phyloP scores from a whole-genome alignment of 64 coral and sea anemone species.

The Actinia equina region DNA sequence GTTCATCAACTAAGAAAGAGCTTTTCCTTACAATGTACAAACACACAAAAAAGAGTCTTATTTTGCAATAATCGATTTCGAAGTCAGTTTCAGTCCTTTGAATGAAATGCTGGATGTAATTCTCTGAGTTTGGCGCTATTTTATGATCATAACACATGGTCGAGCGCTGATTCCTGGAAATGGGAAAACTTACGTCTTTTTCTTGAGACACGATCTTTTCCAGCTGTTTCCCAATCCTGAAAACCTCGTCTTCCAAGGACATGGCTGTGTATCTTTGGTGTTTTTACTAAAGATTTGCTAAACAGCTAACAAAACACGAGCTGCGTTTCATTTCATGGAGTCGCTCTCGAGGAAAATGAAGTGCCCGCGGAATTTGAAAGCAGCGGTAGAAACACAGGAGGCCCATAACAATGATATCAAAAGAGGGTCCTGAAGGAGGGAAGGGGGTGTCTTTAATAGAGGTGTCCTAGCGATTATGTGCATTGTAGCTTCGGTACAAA shows the following conservation, averaged over 20 bases:
- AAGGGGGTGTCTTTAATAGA: too few relatives aligned
- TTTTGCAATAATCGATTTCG: neutral
- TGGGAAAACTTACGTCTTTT: conserved; percentile 47
- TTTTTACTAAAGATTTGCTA: neutral
- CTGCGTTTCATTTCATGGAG: neutral
- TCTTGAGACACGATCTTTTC: conserved; percentile 74
- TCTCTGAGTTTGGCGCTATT: neutral
- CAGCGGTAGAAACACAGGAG: neutral
- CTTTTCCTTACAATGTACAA: neutral
- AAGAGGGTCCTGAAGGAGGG: neutral
- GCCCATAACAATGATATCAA: neutral
- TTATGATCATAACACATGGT: neutral
- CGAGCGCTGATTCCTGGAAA: neutral
- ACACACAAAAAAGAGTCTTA: neutral
- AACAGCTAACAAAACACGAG: conserved; percentile 18
- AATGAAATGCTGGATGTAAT: neutral
- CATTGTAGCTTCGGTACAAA: too few relatives aligned
- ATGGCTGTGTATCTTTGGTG: conserved; percentile 16
- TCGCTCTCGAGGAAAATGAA: neutral
- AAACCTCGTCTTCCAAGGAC: conserved; percentile 67
- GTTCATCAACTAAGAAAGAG: neutral
- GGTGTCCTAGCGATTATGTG: too few relatives aligned
- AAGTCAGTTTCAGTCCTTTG: neutral
- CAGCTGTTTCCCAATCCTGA: conserved; percentile 65
- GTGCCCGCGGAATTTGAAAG: neutral